Evolutionary conservation across 2,797 vertebrate species (phyloP).

Genomic region (Gymnothorax javanicus): DNA sequence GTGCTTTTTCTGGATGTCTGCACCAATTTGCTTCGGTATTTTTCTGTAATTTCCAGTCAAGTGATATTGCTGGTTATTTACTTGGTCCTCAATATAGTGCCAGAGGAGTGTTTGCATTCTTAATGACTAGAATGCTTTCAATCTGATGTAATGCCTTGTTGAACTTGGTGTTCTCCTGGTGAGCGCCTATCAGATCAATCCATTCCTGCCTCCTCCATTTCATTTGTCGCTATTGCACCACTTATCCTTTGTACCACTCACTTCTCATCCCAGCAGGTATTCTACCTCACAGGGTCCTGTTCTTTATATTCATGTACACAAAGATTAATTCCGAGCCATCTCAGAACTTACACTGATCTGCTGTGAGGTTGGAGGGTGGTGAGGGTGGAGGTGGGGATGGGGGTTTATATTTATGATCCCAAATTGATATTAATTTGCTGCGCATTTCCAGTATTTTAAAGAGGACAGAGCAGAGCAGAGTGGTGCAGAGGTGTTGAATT

Average conservation of each 20-base stretch:
- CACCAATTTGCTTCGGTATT: neutral
- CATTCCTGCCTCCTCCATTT: neutral
- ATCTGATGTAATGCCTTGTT: slow-evolving; percentile 24
- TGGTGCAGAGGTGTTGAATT: slow-evolving; percentile 36
- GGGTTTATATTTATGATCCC: slow-evolving; percentile 18
- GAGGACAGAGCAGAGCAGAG: slow-evolving; percentile 29
- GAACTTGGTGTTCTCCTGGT: neutral
- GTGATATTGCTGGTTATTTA: neutral
- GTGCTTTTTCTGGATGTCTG: neutral
- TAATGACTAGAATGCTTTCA: slow-evolving; percentile 30
- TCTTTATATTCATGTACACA: neutral
- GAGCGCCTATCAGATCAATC: neutral
- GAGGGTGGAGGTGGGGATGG: neutral
- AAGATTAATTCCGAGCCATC: slow-evolving; percentile 1
- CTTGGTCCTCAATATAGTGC: neutral
- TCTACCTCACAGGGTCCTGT: neutral
- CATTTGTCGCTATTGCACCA: neutral
- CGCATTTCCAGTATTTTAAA: slow-evolving; percentile 34
- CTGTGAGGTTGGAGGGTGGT: slow-evolving; percentile 10
- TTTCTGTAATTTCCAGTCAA: neutral
- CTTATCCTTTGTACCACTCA: neutral
- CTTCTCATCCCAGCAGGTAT: neutral
- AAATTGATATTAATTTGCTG: slow-evolving; percentile 37
- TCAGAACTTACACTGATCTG: slow-evolving; percentile 26
- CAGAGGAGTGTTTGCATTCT: slow-evolving; percentile 26